Evolutionary conservation across 2,113 vertebrate genomes (phyloP), one percentile per base, ranked within the genome.

Genomic region (Toxostoma redivivum): DNA sequence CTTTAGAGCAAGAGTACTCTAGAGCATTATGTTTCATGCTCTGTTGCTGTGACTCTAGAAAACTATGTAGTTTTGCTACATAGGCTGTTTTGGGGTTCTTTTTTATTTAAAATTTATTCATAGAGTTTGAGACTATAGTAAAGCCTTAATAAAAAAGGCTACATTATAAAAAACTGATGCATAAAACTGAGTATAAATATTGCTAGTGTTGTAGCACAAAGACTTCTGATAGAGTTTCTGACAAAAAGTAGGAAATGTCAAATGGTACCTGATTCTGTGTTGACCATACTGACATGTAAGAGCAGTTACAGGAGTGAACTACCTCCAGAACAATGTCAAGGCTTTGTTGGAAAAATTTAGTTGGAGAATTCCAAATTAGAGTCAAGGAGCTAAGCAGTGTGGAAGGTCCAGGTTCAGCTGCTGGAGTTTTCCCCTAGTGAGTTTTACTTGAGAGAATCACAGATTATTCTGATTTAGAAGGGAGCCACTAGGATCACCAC

Each of bases 251-350:
- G 16, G 28, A 19, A 31, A 86, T 19, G 2, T 30, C 28, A 65
- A 69, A 44, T 11, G 12, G 9, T 47, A 19, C 33, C 33, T 57
- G 15, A 28, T 45, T 67, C 18, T 54, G 4, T 58, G 30, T 45
- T 64, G 13, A 60, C 28, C 19, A 27, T 60, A 56, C 3, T 33
- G 27, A 13, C 2, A 53, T 54, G 48, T 27, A 73, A 81, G 5
- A 37, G 9, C n/a, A 14, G 7, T 28, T 23, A 70, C 7, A 42
- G 11, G 3, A 50, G 16, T 31, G 9, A 81, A 57, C 31, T 44
- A 17, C 21, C 44, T 69, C n/a, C 54, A 44, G 35, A 89, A 45
- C 3, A 47, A 67, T 8, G 20, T 4, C 0, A 0, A 61, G 3
- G 7, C 3, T 60, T 88, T 64, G 6, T 27, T 35, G 13, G 28